A percentile compares a stretch with the other conserved stretches of the same genome.
These are phyloP conservation scores for Jacana jacana DNA, from an alignment of 2,113 vertebrate species.

Conservation along the genomic window DNA sequence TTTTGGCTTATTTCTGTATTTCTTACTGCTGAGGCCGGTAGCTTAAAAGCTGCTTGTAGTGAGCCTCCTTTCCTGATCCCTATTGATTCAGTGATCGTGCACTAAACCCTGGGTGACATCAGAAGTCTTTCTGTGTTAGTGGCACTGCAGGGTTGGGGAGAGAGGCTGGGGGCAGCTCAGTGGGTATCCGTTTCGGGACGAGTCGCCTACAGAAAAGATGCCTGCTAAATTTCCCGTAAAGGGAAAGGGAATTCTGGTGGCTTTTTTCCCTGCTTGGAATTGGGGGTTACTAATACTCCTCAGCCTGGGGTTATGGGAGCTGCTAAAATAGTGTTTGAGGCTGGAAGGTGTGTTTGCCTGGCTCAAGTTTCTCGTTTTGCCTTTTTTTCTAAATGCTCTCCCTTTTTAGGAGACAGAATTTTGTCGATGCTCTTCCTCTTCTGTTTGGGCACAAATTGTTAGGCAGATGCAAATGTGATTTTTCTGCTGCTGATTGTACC, in stretches of 20 bases:
- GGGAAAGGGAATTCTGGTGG: not conserved
- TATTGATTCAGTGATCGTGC: constrained; percentile 42
- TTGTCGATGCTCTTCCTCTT: not conserved
- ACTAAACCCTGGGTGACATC: constrained; percentile 23
- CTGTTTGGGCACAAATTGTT: not conserved
- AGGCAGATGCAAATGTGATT: not conserved
- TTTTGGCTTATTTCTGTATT: not conserved
- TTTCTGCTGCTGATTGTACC: not conserved
- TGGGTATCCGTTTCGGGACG: rapidly evolving
- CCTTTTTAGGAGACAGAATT: not conserved
- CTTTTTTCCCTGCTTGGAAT: not conserved
- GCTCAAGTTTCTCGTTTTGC: not conserved
- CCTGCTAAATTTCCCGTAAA: not conserved
- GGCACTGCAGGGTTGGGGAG: constrained; percentile 1
- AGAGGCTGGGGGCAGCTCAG: constrained; percentile 13
- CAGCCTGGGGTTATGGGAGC: not conserved
- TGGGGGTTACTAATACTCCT: not conserved
- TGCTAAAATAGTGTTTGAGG: not conserved
- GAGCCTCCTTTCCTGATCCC: not conserved
- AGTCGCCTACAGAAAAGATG: not conserved
- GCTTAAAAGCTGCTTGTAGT: not conserved
- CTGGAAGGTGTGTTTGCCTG: not conserved
- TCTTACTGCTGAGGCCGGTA: not conserved
- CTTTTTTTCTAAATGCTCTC: not conserved
- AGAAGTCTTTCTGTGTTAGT: not conserved